Evolutionary conservation across 2,888 invertebrate species (phyloP).

Genomic region (Tricholauxania praeusta): DNA sequence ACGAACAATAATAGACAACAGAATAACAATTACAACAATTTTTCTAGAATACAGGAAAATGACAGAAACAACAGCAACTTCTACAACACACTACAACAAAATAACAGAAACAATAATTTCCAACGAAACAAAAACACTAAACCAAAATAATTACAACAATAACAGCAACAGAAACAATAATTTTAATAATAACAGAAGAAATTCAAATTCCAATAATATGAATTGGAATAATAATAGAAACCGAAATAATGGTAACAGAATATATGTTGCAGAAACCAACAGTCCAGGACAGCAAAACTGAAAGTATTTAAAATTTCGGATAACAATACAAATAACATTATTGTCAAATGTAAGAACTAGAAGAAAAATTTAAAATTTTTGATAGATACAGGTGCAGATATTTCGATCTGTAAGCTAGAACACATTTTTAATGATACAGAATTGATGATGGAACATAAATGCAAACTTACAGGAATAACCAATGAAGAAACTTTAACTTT

Average conservation of each 20-base stretch:
- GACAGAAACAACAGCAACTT: not conserved
- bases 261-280: not conserved
- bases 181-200: too few species aligned
- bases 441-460: too few species aligned
- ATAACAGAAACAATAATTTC: too few species aligned
- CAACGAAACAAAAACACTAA: too few species aligned
- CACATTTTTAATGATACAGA: too few species aligned
- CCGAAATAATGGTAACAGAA: not conserved
- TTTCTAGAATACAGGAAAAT: not conserved
- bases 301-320: not conserved
- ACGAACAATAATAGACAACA: not conserved
- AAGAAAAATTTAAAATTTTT: not conserved
- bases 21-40: not conserved
- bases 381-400: not conserved
- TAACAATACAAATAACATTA: not conserved
- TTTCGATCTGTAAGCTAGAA: too few species aligned
- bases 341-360: not conserved
- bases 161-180: fast-evolving
- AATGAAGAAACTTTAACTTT: too few species aligned
- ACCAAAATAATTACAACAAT: too few species aligned
- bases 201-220: too few species aligned
- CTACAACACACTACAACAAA: not conserved
- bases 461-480: too few species aligned
- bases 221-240: too few species aligned
- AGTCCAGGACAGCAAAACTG: not conserved